phyloP scores from a whole-genome alignment of 1,140 invertebrate species.

The Eupeodes corollae region DNA sequence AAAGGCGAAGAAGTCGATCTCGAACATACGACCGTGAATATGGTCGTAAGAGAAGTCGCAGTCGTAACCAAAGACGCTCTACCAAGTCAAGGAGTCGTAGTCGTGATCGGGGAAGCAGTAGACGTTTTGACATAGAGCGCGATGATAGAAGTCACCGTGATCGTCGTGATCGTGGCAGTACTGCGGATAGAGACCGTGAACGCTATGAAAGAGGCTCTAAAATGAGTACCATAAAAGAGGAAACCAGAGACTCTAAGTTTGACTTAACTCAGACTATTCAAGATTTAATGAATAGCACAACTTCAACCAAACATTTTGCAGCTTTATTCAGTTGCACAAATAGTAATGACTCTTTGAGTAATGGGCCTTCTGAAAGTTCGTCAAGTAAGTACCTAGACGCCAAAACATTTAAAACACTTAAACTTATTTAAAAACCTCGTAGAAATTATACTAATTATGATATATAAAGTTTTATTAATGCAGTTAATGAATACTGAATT shows the following conservation, averaged over 20 bases:
- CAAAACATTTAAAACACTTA: no score
- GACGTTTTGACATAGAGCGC: constrained; percentile 40
- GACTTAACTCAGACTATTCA: constrained; percentile 34
- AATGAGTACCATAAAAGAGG: constrained; percentile 27
- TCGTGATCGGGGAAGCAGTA: constrained; percentile 38
- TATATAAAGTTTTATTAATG: no score
- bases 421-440: no score
- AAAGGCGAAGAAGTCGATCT: constrained; percentile 20
- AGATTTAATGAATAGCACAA: constrained; percentile 36
- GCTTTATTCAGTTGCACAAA: constrained; percentile 37
- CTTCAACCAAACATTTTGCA: constrained; percentile 40
- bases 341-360: constrained; percentile 36
- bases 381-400: constrained; percentile 15
- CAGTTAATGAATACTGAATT: no score
- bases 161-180: constrained; percentile 30
- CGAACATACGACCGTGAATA: constrained; percentile 29
- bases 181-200: constrained; percentile 17
- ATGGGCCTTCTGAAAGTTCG: constrained; percentile 26
- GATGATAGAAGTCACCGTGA: constrained; percentile 14
- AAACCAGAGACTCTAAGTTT: constrained; percentile 24
- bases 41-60: constrained; percentile 30
- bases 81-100: constrained; percentile 23
- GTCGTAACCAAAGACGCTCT: constrained; percentile 37
- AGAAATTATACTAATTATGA: no score
- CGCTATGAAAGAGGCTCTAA: constrained; percentile 12